phyloP scores from a whole-genome alignment of 2,113 vertebrate genomes.

The Pica pica region DNA sequence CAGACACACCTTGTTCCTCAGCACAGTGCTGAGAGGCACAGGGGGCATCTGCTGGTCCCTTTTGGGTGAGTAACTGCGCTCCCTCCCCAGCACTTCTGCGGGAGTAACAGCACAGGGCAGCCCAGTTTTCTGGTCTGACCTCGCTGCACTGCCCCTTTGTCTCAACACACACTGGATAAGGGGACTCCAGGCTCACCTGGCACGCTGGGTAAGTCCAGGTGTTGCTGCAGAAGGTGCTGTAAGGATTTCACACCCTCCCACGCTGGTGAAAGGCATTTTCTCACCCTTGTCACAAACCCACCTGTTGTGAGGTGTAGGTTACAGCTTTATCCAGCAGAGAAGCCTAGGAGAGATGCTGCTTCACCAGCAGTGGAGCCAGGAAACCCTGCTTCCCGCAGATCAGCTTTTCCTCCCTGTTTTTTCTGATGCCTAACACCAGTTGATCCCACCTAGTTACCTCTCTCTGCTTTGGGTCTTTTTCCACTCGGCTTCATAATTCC shows the following conservation, averaged over 20 bases:
- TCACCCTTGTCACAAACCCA: not conserved
- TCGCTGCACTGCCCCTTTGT: not conserved
- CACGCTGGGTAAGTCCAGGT: fast-evolving
- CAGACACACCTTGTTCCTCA: not conserved
- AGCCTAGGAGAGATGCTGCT: not conserved
- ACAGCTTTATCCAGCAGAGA: not conserved
- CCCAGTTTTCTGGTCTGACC: not conserved
- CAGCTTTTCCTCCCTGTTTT: not conserved
- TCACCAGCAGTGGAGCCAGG: not conserved
- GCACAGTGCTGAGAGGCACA: not conserved
- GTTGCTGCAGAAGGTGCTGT: not conserved
- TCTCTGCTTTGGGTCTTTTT: not conserved
- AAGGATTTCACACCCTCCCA: not conserved
- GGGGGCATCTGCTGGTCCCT: not conserved
- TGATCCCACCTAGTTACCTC: not conserved
- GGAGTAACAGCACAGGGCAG: not conserved
- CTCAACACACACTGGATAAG: fast-evolving
- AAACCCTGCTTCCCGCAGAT: not conserved
- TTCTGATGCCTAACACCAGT: not conserved
- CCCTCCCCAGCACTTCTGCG: not conserved
- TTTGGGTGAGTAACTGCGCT: not conserved
- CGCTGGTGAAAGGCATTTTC: not conserved
- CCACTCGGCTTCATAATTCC: not conserved
- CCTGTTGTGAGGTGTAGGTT: not conserved
- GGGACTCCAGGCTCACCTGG: not conserved